Evolutionary conservation across 2,797 vertebrate species (phyloP), one percentile per base, ranked within the genome.

Genomic region (Arrhamphus sclerolepis): DNA sequence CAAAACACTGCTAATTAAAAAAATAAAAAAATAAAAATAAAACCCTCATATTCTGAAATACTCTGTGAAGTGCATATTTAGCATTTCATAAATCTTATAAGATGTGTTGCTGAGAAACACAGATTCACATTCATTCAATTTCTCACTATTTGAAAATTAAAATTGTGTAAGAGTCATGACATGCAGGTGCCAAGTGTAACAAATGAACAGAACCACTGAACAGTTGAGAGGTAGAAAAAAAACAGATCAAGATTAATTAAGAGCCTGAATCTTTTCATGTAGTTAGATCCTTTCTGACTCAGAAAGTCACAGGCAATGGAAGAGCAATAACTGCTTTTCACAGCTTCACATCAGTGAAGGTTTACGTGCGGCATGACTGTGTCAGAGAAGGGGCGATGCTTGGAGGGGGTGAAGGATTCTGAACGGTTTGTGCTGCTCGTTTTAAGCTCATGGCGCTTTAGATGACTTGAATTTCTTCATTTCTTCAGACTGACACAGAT

Each of bases 331-430:
- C 72, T 51, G 75, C 72, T 81, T 80, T 87, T 87, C 76, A 66
- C 82, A 80, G 82, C 68, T 86, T 82, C 79, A 83, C 75, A 89
- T 89, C 80, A 86, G 80, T 79, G 83, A 72, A 82, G 86, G 76
- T 59, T 84, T 75, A 89, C 9, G 53, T 78, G 74, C 42, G 48
- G 77, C 75, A 78, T 61, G 55, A 77, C 61, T 63, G 68, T 80
- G 75, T 61, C 65, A 40, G 21, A 66, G 40, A 53, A 62, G 61
- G 55, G 41, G 46, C 0, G 2, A 21, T 26, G 64, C 56, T 18
- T 59, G 56, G 69, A 43, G 65, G 63, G 62, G 49, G 56, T 0
- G 21, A 31, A 3, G 42, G 18, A 24, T 75, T 52, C 70, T 79
- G 52, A 57, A 72, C 81, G 69, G 68, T 62, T 58, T 57, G 19